A percentile compares a stretch with the other conserved stretches of the same genome.
phyloP scores from a whole-genome alignment of 64 coral and sea anemone species.

The Platygyra sinensis region DNA sequence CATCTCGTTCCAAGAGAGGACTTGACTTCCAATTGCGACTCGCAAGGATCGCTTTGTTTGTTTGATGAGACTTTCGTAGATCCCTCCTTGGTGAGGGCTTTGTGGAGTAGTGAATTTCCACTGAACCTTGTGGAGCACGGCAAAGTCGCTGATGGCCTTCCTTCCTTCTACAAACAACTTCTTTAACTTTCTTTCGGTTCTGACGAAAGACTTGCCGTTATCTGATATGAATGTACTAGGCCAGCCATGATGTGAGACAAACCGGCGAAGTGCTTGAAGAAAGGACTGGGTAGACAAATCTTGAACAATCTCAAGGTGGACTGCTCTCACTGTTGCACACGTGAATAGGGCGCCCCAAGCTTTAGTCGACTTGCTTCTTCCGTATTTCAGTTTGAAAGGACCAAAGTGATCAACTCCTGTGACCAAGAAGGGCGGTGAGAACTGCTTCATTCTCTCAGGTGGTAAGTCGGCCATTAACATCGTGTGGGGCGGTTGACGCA shows the following conservation, averaged over 20 bases:
- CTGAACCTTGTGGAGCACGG: neutral
- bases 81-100: neutral
- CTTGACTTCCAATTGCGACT: constrained; percentile 1
- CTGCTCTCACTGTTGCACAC: neutral
- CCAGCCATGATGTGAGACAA: constrained; percentile 1
- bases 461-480: too few relatives aligned
- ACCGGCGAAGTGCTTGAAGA: constrained; percentile 8
- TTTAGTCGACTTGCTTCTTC: too few relatives aligned
- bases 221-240: neutral
- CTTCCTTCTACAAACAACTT: constrained; percentile 22
- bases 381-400: neutral
- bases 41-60: neutral
- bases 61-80: neutral
- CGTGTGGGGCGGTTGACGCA: too few relatives aligned
- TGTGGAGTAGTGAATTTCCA: too few relatives aligned
- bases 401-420: neutral
- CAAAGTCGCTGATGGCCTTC: neutral
- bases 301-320: neutral
- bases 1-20: constrained; percentile 15
- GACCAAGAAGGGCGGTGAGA: neutral
- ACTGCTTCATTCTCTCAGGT: neutral
- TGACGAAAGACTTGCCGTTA: constrained; percentile 30
- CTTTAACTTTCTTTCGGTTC: constrained; percentile 20
- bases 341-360: neutral
- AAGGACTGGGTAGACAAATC: neutral